Evolutionary conservation across 2,113 vertebrate species (phyloP).

Genomic region (Diadophis punctatus): DNA sequence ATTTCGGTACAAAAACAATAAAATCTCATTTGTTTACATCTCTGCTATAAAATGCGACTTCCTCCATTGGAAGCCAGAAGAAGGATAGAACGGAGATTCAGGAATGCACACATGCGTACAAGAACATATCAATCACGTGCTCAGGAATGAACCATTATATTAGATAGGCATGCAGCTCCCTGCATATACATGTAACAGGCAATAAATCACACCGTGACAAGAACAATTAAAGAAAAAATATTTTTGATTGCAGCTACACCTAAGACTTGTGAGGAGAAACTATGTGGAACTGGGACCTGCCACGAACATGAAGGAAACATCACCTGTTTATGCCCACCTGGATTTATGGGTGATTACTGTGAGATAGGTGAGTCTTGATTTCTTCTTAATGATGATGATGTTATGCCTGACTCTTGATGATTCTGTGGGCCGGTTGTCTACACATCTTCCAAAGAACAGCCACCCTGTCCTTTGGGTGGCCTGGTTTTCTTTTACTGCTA

Average conservation of each 20-base stretch:
- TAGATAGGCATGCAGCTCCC: too few species aligned
- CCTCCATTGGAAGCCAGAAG: too few species aligned
- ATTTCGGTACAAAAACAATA: too few species aligned
- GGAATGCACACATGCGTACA: too few species aligned
- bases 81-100: too few species aligned
- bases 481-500: neutral
- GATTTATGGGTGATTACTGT: conserved; percentile 53
- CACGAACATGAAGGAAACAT: conserved; percentile 49
- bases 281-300: conserved; percentile 65
- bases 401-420: neutral
- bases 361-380: conserved; percentile 53
- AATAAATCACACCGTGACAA: too few species aligned
- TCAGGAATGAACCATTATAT: too few species aligned
- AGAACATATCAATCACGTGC: too few species aligned
- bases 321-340: conserved; percentile 56
- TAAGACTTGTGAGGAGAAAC: conserved; percentile 64
- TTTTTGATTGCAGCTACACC: conserved; percentile 26
- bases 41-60: too few species aligned
- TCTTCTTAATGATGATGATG: neutral
- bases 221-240: neutral
- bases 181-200: too few species aligned
- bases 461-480: neutral
- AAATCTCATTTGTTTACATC: too few species aligned
- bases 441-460: neutral
- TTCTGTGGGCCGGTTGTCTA: neutral